Conservation (phyloP, 2,888 invertebrate genomes). For the Sturmia bella region DNA sequence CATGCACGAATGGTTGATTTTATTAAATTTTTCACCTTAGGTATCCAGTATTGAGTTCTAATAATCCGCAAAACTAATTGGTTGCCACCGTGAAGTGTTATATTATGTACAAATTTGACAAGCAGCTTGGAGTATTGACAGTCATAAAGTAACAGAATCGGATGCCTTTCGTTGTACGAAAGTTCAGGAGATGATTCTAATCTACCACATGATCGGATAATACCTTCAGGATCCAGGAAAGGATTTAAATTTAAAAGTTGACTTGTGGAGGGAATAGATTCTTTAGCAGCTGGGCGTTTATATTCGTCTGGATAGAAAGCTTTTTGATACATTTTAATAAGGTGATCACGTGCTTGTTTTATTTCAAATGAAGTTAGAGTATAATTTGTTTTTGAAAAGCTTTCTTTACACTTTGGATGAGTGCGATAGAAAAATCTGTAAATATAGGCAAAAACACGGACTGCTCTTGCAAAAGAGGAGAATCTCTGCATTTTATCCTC, state of each 20-base stretch:
- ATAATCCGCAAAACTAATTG: not conserved
- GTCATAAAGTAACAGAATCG: not conserved
- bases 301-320: not conserved
- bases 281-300: no score
- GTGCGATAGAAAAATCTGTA: slow-evolving; percentile 41
- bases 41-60: not conserved
- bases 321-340: not conserved
- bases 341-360: not conserved
- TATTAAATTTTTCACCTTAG: not conserved
- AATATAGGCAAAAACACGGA: slow-evolving; percentile 50
- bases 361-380: slow-evolving; percentile 13
- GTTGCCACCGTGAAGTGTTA: not conserved
- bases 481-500: slow-evolving; percentile 35
- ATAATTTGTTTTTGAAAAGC: not conserved
- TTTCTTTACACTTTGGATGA: not conserved
- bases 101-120: not conserved
- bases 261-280: not conserved
- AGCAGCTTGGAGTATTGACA: not conserved
- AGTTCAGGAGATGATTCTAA: not conserved
- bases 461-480: slow-evolving; percentile 35
- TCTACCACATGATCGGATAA: not conserved
- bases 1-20: not conserved
- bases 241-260: not conserved
- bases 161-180: not conserved
- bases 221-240: not conserved